Conservation (phyloP, 2,888 invertebrate genomes). For the Abscondita cerata region DNA sequence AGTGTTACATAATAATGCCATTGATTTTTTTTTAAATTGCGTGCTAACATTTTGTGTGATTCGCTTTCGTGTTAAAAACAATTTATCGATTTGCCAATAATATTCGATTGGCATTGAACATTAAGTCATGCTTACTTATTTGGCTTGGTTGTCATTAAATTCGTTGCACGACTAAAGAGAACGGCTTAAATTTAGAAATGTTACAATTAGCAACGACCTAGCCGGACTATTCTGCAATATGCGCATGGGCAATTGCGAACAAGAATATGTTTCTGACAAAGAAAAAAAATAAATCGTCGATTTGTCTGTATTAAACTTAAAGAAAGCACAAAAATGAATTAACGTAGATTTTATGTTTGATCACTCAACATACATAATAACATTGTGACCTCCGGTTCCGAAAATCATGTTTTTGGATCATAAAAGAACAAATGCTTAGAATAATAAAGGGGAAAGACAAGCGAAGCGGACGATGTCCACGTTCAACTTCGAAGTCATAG, state of each 20-base stretch:
- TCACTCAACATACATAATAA: not conserved
- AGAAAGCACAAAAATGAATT: no score
- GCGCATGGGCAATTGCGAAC: constrained; percentile 11
- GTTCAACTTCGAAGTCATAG: not conserved
- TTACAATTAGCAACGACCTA: constrained; percentile 35
- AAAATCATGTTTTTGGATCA: constrained; percentile 5
- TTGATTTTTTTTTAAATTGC: no score
- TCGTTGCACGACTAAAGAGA: constrained; percentile 15
- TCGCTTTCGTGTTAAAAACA: no score
- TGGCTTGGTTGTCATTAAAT: constrained; percentile 21
- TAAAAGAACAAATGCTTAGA: constrained; percentile 7
- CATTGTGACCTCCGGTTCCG: not conserved
- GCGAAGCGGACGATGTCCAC: constrained; percentile 2
- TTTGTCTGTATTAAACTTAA: not conserved
- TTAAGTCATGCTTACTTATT: constrained; percentile 3
- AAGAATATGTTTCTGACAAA: constrained; percentile 7
- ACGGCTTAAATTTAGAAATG: constrained; percentile 32
- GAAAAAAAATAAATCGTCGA: constrained; percentile 3
- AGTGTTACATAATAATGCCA: no score
- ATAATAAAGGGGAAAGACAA: constrained; percentile 5
- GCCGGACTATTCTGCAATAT: constrained; percentile 15
- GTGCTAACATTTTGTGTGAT: no score
- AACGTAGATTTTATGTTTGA: no score
- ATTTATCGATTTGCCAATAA: no score
- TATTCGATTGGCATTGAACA: no score